Evolutionary conservation across 64 coral and sea anemone species (phyloP).

Genomic region (Acropora yongei): DNA sequence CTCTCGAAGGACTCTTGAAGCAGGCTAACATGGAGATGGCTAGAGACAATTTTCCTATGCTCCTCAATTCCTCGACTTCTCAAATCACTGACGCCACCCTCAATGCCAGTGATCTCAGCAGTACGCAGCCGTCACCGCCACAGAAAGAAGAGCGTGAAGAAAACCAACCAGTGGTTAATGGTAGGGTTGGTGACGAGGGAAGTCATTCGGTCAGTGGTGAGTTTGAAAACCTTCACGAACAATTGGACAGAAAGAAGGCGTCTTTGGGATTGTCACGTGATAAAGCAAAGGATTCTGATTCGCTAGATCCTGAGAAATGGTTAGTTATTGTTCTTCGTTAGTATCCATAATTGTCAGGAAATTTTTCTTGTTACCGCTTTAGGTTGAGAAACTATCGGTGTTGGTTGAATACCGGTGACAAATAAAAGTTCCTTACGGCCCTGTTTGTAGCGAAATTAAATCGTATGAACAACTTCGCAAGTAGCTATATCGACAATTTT

Average conservation of each 20-base stretch:
- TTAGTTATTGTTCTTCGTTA: background rate
- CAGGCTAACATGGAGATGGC: conserved; percentile 69
- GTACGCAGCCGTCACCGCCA: conserved; percentile 64
- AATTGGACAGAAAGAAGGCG: conserved; percentile 80
- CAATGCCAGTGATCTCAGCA: conserved; percentile 51
- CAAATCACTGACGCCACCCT: conserved; percentile 64
- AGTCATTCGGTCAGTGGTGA: background rate
- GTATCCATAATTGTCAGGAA: too few species aligned
- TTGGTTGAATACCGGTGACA: too few species aligned
- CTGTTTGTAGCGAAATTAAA: too few species aligned
- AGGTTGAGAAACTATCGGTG: too few species aligned
- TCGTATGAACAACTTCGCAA: too few species aligned
- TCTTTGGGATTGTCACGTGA: conserved; percentile 69
- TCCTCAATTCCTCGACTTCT: conserved; percentile 59
- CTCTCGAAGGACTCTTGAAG: conserved; percentile 68
- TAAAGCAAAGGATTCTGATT: conserved; percentile 15
- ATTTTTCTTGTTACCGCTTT: too few species aligned
- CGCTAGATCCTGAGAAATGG: conserved; percentile 80
- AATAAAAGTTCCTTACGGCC: too few species aligned
- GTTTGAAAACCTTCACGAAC: conserved; percentile 74
- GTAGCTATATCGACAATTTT: too few species aligned
- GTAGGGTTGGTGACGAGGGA: background rate
- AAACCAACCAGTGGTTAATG: conserved; percentile 19
- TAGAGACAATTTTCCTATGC: conserved; percentile 51
- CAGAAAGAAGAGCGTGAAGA: conserved; percentile 53